Evolutionary conservation across 1,140 invertebrate species (phyloP).

Genomic region (Druon quercuslanigerum): DNA sequence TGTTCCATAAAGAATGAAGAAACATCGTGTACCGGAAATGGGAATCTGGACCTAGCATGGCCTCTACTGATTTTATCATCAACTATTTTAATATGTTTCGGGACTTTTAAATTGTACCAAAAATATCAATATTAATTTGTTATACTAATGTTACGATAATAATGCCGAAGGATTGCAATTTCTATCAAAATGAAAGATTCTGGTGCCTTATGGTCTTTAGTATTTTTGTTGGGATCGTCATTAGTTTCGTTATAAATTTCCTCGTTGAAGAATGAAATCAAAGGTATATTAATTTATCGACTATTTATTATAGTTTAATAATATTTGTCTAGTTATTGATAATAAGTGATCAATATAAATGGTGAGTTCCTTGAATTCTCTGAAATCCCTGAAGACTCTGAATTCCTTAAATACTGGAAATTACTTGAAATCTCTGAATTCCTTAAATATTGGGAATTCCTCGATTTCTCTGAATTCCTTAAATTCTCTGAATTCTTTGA

Average conservation of each 20-base stretch:
- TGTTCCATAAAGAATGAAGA: background rate
- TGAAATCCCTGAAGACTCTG: too few relatives aligned
- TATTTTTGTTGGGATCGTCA: background rate
- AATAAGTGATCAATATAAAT: too few relatives aligned
- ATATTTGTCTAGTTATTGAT: too few relatives aligned
- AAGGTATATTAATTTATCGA: background rate
- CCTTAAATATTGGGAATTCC: too few relatives aligned
- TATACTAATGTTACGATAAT: too few relatives aligned
- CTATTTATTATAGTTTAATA: background rate
- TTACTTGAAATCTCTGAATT: too few relatives aligned
- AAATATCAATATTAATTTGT: background rate
- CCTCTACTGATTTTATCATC: conserved; percentile 35
- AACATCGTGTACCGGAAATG: background rate
- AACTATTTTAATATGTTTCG: conserved; percentile 30
- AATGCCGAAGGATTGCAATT: background rate
- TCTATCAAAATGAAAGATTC: background rate
- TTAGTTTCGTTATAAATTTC: background rate
- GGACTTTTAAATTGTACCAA: background rate
- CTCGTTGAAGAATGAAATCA: background rate
- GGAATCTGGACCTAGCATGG: conserved; percentile 33
- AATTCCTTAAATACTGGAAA: too few relatives aligned
- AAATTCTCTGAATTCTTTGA: too few relatives aligned
- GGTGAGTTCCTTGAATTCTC: too few relatives aligned
- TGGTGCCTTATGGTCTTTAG: background rate
- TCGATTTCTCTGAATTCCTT: too few relatives aligned